These are phyloP conservation scores for Cylas formicarius DNA, from an alignment of 1,140 invertebrate species.

Conservation along the genomic window DNA sequence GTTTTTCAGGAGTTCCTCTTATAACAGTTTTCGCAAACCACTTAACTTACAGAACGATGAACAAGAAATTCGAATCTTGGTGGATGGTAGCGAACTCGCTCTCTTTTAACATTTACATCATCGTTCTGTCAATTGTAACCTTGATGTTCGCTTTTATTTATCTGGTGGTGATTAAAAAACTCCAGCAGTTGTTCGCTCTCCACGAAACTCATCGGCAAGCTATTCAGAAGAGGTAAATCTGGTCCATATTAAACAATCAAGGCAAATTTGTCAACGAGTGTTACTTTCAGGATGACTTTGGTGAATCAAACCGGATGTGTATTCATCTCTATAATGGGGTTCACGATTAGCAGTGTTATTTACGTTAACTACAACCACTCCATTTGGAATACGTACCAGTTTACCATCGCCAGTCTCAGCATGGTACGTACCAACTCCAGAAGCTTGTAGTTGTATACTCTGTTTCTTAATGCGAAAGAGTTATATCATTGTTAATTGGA, in stretches of 20 bases:
- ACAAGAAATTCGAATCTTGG: conserved; percentile 49
- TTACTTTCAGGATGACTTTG: conserved; percentile 25
- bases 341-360: conserved; percentile 29
- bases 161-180: conserved; percentile 45
- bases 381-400: conserved; percentile 31
- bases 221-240: conserved; percentile 21
- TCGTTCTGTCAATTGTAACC: conserved; percentile 47
- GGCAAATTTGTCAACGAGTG: conserved; percentile 1
- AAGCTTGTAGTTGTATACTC: too few species aligned
- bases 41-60: conserved; percentile 48
- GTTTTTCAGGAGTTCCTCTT: conserved; percentile 46
- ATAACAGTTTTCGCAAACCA: conserved; percentile 51
- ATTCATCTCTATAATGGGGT: conserved; percentile 22
- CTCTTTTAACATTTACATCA: conserved; percentile 51
- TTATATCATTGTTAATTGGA: too few species aligned
- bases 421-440: conserved; percentile 33
- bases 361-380: conserved; percentile 31
- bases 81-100: conserved; percentile 50
- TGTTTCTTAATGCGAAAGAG: too few species aligned
- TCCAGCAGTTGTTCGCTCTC: conserved; percentile 28
- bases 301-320: conserved; percentile 27
- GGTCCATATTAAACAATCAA: neutral
- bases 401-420: conserved; percentile 22
- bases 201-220: conserved; percentile 23
- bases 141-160: conserved; percentile 49